Evolutionary conservation across 1,140 invertebrate species (phyloP).

Genomic region (Musca domestica): DNA sequence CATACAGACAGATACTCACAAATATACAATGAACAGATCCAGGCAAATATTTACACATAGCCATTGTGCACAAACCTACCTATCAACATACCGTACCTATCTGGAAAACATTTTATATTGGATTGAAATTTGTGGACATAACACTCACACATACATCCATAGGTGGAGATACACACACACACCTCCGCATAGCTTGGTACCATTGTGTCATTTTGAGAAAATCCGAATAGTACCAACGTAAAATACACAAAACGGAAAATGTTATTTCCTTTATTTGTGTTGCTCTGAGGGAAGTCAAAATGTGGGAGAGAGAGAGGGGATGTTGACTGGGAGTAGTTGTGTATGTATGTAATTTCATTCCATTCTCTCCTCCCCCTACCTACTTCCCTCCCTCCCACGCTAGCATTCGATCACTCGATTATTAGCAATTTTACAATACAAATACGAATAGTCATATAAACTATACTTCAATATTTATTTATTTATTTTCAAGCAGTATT

Average conservation of each 20-base stretch:
- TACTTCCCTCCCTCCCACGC: too few species aligned
- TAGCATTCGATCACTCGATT: neutral
- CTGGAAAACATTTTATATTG: neutral
- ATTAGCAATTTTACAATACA: constrained; percentile 19
- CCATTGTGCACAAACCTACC: too few species aligned
- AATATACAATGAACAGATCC: constrained; percentile 15
- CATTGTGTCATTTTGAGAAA: neutral
- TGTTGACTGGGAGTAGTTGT: neutral
- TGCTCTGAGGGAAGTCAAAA: too few species aligned
- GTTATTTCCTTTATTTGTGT: too few species aligned
- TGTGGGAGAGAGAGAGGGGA: too few species aligned
- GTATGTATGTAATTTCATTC: neutral
- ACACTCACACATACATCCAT: neutral
- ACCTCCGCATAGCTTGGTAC: neutral
- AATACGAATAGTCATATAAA: constrained; percentile 11
- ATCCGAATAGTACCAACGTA: too few species aligned
- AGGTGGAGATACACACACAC: neutral
- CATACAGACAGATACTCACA: constrained; percentile 1
- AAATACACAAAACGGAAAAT: too few species aligned
- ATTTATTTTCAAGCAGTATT: neutral
- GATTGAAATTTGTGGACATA: neutral
- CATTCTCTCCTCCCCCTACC: neutral
- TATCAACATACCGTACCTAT: too few species aligned
- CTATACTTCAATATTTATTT: constrained; percentile 18
- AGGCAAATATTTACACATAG: neutral